Evolutionary conservation across 1,140 invertebrate genomes (phyloP), one percentile per base, ranked within the genome.

Genomic region (Aphelenchoides besseyi): DNA sequence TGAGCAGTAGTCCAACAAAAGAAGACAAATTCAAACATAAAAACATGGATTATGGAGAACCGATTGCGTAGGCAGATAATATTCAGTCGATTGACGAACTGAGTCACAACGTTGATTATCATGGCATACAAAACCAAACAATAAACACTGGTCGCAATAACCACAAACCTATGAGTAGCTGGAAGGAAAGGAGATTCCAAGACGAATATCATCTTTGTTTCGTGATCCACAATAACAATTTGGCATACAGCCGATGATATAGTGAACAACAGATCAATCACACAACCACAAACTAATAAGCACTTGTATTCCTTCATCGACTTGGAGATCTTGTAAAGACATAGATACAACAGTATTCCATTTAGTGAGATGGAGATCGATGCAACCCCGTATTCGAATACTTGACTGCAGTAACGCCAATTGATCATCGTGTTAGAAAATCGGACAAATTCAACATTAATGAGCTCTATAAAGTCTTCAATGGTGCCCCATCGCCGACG

Each of bases 1-100:
- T 59, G 55, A 59, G 55, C 55, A 33, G 55, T 18, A 28, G 41
- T 48, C 55, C 55, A 59, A 8, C 26, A 5, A 33, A 28, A 59
- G 55, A 8, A 59, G 55, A 59, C 5, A 5, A 59, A 59, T 8
- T 8, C 5, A 23, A 5, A 5, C 12, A 12, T 23, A 33, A 29
- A 59, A 33, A 59, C 5, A 12, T 18, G 55, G 18, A 5, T 33
- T 12, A 33, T 59, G 5, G 55, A 59, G 18, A 8, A 8, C 26
- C 5, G 18, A 5, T 12, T 29, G 55, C 23, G 5, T 23, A 59
- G 23, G 18, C 55, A 59, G 23, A 59, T 8, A 8, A 59, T 59
- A 23, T 59, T 59, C 26, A 59, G 5, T 23, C 55, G 5, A 23
- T 59, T 8, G 12, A 59, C 55, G 18, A 59, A 59, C 18, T 59